phyloP scores from a whole-genome alignment of 2,888 invertebrate genomes.

The Sepioteuthis lessoniana region DNA sequence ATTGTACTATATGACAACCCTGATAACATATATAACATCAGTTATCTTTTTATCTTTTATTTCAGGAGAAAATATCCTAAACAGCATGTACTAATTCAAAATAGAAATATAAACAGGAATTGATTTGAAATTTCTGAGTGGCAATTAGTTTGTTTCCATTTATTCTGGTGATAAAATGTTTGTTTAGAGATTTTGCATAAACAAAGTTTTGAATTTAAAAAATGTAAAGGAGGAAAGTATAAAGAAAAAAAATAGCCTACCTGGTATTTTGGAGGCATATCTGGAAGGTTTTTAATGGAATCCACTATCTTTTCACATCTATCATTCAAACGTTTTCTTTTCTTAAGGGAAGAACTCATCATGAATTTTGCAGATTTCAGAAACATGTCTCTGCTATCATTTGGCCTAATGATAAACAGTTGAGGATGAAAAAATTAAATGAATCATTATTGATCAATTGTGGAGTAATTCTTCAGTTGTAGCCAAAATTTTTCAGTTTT shows the following conservation, averaged over 20 bases:
- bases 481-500: not conserved
- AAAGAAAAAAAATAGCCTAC: not conserved
- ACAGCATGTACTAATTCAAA: too few species aligned
- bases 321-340: not conserved
- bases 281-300: not conserved
- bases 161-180: too few species aligned
- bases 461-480: not conserved
- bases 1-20: too few species aligned
- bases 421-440: not conserved
- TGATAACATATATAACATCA: too few species aligned
- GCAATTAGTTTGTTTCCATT: too few species aligned
- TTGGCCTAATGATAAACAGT: not conserved
- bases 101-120: not conserved
- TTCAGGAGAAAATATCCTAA: too few species aligned
- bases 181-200: too few species aligned
- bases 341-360: not conserved
- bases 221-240: rapidly evolving
- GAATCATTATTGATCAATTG: not conserved
- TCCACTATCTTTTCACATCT: not conserved
- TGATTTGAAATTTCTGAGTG: too few species aligned
- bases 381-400: not conserved
- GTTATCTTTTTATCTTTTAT: too few species aligned
- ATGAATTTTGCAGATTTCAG: not conserved
- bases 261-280: not conserved
- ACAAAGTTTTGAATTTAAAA: too few species aligned